Conservation (phyloP, 2,797 vertebrate species). For the Perodicticus potto region DNA sequence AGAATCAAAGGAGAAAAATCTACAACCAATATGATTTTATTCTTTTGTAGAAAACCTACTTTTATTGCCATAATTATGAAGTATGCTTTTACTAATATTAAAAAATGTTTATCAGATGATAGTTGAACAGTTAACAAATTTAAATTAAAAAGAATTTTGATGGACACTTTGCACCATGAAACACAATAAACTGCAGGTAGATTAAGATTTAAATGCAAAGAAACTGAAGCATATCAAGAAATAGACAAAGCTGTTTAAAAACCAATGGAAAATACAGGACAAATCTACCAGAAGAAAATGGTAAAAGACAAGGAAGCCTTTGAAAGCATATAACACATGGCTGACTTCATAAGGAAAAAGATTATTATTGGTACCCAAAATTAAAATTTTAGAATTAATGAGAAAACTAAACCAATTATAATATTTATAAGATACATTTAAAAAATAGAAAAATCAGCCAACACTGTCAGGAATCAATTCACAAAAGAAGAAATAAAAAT, state of each 20-base stretch:
- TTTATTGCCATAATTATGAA: not conserved
- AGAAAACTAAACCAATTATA: conserved; percentile 14
- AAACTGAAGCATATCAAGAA: not conserved
- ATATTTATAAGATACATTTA: not conserved
- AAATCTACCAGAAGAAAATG: not conserved
- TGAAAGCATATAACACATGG: not conserved
- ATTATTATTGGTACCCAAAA: not conserved
- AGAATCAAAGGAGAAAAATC: not conserved
- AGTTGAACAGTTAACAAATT: not conserved
- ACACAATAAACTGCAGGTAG: not conserved
- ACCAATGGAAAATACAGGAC: not conserved
- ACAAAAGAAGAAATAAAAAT: conserved; percentile 17
- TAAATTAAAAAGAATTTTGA: not conserved
- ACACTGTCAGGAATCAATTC: not conserved
- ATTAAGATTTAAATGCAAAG: not conserved
- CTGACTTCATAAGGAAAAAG: not conserved
- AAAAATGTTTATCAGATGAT: not conserved
- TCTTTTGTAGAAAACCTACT: conserved; percentile 30
- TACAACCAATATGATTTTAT: not conserved
- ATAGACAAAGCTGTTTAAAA: not conserved
- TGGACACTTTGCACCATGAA: not conserved
- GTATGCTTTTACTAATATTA: conserved; percentile 1
- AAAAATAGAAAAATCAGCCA: not conserved
- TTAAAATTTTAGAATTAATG: not conserved
- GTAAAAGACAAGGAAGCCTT: not conserved